A percentile compares a stretch with the other conserved stretches of the same genome.
Conservation (phyloP, 2,113 vertebrate species). For the Plotosus lineatus region DNA sequence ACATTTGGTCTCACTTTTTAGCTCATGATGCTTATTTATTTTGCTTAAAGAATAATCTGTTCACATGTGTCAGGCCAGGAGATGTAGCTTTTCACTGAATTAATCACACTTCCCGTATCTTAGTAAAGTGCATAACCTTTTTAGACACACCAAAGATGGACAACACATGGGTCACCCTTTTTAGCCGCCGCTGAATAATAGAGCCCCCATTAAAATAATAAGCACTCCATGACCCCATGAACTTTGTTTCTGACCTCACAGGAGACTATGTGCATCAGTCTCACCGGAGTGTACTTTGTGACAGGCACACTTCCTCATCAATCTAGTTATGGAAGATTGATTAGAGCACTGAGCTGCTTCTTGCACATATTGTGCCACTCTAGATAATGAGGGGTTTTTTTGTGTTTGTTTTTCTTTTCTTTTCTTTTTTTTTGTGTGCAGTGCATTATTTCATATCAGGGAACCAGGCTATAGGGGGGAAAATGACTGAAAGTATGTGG, state of each 20-base stretch:
- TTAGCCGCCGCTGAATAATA: constrained; percentile 61
- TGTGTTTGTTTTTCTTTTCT: constrained; percentile 34
- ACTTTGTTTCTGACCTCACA: constrained; percentile 64
- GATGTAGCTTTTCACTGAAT: constrained; percentile 35
- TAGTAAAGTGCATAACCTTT: constrained; percentile 19
- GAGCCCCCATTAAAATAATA: constrained; percentile 69
- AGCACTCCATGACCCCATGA: constrained; percentile 65
- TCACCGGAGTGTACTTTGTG: constrained; percentile 45
- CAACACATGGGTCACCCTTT: constrained; percentile 54
- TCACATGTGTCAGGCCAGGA: constrained; percentile 9
- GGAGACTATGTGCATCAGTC: constrained; percentile 40
- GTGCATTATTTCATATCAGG: constrained; percentile 32
- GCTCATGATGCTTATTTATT: constrained; percentile 37
- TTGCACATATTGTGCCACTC: constrained; percentile 34
- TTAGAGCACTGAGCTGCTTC: constrained; percentile 32
- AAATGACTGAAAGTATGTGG: background rate
- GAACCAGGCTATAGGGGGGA: background rate
- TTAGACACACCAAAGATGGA: constrained; percentile 55
- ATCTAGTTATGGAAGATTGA: constrained; percentile 44
- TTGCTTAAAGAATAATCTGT: constrained; percentile 40
- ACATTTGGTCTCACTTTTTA: constrained; percentile 1
- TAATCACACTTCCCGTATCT: constrained; percentile 38
- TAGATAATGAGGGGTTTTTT: constrained; percentile 45
- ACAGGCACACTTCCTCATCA: constrained; percentile 38
- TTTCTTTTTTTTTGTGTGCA: constrained; percentile 13